phyloP scores from a whole-genome alignment of 92 coral and sea anemone genomes.

The Porites evermanni region DNA sequence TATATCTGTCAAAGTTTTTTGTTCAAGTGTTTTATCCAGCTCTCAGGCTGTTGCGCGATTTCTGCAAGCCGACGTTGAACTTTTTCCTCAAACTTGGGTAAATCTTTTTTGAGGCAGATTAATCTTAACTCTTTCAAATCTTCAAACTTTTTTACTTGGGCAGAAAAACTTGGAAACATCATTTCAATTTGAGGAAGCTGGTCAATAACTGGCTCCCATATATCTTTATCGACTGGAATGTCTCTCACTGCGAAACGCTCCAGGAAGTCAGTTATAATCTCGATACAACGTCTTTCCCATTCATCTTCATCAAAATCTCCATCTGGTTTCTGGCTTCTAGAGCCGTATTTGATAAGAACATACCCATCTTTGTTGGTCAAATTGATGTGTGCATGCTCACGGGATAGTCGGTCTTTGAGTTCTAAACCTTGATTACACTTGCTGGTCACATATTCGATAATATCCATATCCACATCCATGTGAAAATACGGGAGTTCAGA shows the following conservation, averaged over 20 bases:
- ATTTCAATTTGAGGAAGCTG: conserved; percentile 9
- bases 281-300: conserved; percentile 25
- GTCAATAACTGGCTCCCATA: conserved; percentile 11
- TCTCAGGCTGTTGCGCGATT: conserved; percentile 13
- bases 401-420: conserved; percentile 1
- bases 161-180: conserved; percentile 21
- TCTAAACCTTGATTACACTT: conserved; percentile 20
- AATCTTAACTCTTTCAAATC: conserved; percentile 15
- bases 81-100: conserved; percentile 20
- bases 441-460: conserved; percentile 10
- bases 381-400: conserved; percentile 3
- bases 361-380: conserved; percentile 30
- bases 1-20: conserved; percentile 20
- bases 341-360: conserved; percentile 7
- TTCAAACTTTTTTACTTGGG: conserved; percentile 20
- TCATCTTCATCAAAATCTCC: conserved; percentile 24
- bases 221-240: conserved; percentile 18
- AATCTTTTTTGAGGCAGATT: conserved; percentile 5
- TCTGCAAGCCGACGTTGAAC: not conserved
- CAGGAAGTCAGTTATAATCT: not conserved
- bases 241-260: conserved; percentile 1
- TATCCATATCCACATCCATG: conserved; percentile 25
- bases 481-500: conserved; percentile 7
- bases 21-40: conserved; percentile 27
- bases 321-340: not conserved